Conservation (phyloP, 2,797 vertebrate species). For the Choloepus didactylus region DNA sequence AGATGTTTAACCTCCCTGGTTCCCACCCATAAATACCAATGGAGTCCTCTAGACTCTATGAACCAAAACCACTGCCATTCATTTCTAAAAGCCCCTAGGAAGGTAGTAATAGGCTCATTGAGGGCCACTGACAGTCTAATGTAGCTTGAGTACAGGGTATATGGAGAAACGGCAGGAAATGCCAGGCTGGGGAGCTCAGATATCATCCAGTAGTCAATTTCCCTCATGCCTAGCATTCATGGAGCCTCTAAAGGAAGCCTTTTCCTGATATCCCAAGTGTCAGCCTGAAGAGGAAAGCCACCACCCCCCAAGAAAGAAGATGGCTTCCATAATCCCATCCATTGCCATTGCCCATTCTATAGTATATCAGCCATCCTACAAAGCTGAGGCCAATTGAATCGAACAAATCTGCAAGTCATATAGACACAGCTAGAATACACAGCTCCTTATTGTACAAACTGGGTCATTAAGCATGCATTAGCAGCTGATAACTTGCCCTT, state of each 20-base stretch:
- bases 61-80: neutral
- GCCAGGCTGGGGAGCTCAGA: neutral
- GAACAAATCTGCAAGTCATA: slow-evolving; percentile 28
- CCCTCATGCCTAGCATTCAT: neutral
- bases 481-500: neutral
- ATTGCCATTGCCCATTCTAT: neutral
- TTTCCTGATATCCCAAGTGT: slow-evolving; percentile 32
- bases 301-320: neutral
- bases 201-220: neutral
- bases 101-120: neutral
- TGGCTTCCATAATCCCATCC: slow-evolving; percentile 30
- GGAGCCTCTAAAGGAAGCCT: neutral
- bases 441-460: slow-evolving; percentile 2
- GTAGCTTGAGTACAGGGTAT: neutral
- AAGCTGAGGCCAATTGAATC: neutral
- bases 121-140: neutral
- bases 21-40: neutral
- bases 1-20: neutral
- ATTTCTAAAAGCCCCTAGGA: slow-evolving; percentile 5
- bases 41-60: neutral
- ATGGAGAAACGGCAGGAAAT: neutral
- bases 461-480: slow-evolving; percentile 19
- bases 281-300: neutral
- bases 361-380: neutral
- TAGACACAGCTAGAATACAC: slow-evolving; percentile 46